Base-by-base conservation (phyloP, 2,113 vertebrate species). In the Lepisosteus oculatus region DNA sequence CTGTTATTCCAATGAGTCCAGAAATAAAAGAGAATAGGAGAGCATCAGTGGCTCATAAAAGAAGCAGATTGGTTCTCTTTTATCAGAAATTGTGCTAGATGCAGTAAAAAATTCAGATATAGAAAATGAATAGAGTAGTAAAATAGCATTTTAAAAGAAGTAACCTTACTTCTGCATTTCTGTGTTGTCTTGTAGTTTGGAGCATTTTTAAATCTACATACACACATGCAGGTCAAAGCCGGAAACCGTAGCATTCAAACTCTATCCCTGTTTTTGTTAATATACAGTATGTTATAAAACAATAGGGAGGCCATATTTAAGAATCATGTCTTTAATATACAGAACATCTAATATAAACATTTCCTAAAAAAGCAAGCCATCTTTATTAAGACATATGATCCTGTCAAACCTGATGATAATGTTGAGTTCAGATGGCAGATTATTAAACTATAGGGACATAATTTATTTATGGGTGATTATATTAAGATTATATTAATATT, bases 381-480 rank as follows among this genome's bases (percentile, higher is more conserved):
- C 64, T 76, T 82, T 68, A 81, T 83, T 65, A 77, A 85, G 81
- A 86, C 75, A 17, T 80, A 83, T 81, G 47, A 74, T 42, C 9
- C 47, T 17, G 63, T 78, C 83, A 76, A 13, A 67, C 72, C 62
- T 71, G 81, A 78, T 79, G 66, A 62, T 78, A 77, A 81, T 87
- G 76, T 59, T 0, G 68, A 74, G 29, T 29, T 81, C 75, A 80
- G 78, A 72, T 82, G 86, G 85, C 82, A 79, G 84, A 77, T 90
- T 83, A 87, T 88, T 87, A 86, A 91, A 90, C 86, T 82, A 75
- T 55, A 74, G 83, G 78, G 70, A 83, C 82, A 90, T 90, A 85
- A 88, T 87, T 93, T 92, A 92, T 93, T 92, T 89, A 91, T 83
- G 81, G 79, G 78, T 83, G 86, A 93, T 93, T 89, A 86, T 81